phyloP scores from a whole-genome alignment of 2,888 invertebrate genomes.

The Leptinotarsa peninsularis region DNA sequence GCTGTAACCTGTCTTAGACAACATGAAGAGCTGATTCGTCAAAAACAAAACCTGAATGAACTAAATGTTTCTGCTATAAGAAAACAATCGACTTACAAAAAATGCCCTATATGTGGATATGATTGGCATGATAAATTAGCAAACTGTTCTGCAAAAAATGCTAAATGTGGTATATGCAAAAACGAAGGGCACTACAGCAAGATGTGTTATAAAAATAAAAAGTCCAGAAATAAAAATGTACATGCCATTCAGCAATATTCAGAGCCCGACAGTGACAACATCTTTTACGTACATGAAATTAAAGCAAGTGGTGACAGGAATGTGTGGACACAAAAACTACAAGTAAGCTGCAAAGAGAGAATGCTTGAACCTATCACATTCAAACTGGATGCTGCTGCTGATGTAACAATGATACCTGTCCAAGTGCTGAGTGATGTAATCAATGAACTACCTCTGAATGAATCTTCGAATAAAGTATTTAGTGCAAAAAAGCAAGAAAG shows the following conservation, averaged over 20 bases:
- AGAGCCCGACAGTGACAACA: not conserved
- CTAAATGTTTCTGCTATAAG: slow-evolving; percentile 1
- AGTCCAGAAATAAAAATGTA: slow-evolving; percentile 1
- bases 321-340: not conserved
- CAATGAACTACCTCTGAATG: not conserved
- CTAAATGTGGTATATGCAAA: slow-evolving; percentile 30
- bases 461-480: not conserved
- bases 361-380: not conserved
- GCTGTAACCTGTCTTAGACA: slow-evolving; percentile 33
- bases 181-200: slow-evolving; percentile 26
- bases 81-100: not conserved
- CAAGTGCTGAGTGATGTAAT: not conserved
- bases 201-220: slow-evolving; percentile 10
- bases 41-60: slow-evolving; percentile 33
- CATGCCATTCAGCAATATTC: not conserved
- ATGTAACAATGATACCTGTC: not conserved
- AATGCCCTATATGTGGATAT: too few relatives aligned
- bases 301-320: not conserved
- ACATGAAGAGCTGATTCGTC: slow-evolving; percentile 22
- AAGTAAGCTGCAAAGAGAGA: not conserved
- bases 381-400: not conserved
- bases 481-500: not conserved
- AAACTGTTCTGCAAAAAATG: slow-evolving; percentile 32
- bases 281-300: not conserved
- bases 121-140: not conserved